Evolutionary conservation across 2,113 vertebrate genomes (phyloP).

Genomic region (Passerina amoena): DNA sequence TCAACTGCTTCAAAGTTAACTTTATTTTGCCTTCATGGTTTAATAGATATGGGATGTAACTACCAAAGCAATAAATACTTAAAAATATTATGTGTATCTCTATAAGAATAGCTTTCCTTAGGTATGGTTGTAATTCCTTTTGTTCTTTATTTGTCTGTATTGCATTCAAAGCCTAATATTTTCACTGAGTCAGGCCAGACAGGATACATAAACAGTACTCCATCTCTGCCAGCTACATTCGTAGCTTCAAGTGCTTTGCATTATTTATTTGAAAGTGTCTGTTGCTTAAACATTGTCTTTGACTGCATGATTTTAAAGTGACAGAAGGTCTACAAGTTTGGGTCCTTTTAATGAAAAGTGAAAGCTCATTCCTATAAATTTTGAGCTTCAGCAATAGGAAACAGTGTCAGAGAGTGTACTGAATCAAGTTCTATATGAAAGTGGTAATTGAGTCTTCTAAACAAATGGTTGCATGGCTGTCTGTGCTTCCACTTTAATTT

Average conservation of each 20-base stretch:
- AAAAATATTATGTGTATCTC: not conserved
- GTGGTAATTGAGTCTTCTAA: slow-evolving; percentile 46
- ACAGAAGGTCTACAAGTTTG: slow-evolving; percentile 8
- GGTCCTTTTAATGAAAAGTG: not conserved
- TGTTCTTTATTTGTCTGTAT: not conserved
- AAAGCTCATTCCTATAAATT: slow-evolving; percentile 34
- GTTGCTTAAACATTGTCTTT: slow-evolving; percentile 50
- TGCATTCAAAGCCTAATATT: not conserved
- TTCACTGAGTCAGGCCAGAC: not conserved
- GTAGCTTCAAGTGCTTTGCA: slow-evolving; percentile 10
- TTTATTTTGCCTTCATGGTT: not conserved
- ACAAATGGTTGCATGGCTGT: not conserved
- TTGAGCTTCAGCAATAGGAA: slow-evolving; percentile 20
- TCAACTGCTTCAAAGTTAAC: not conserved
- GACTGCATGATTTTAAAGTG: slow-evolving; percentile 42
- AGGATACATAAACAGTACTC: not conserved
- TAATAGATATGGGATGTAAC: not conserved
- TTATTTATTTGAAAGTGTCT: slow-evolving; percentile 57
- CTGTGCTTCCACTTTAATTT: not conserved
- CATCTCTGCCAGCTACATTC: not conserved
- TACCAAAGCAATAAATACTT: not conserved
- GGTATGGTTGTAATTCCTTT: not conserved
- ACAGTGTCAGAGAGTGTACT: slow-evolving; percentile 14
- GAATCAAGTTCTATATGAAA: slow-evolving; percentile 26
- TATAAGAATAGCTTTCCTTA: not conserved